Percentiles rank a stretch among this genome's conserved stretches.
Conservation (phyloP, 2,113 vertebrate species). For the Oenanthe oenanthe region DNA sequence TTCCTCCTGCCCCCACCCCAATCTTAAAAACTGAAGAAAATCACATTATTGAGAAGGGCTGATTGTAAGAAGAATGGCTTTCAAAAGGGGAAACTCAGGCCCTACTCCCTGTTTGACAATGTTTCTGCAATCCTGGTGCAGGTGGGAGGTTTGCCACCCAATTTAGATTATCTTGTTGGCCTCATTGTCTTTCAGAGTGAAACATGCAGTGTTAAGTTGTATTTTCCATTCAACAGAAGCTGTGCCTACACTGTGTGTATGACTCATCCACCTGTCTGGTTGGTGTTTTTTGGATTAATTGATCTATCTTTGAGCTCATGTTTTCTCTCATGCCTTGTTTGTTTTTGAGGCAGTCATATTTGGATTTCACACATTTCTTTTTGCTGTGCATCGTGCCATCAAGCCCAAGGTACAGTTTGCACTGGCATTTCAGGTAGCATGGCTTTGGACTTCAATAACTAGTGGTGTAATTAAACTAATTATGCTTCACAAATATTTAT, state of each 20-base stretch:
- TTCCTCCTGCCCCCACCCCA: fast-evolving
- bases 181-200: background rate
- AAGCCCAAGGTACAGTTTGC: background rate
- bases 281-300: slow-evolving; percentile 31
- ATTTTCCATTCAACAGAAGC: slow-evolving; percentile 4
- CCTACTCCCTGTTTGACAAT: background rate
- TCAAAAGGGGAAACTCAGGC: background rate
- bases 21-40: background rate
- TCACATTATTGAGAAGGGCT: background rate
- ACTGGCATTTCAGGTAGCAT: slow-evolving; percentile 30
- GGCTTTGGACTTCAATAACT: background rate
- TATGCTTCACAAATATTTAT: background rate
- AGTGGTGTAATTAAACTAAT: background rate
- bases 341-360: background rate
- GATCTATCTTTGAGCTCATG: slow-evolving; percentile 31
- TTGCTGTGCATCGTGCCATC: background rate
- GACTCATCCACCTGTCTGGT: slow-evolving; percentile 54
- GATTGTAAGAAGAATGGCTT: background rate
- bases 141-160: background rate
- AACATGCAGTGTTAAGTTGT: background rate
- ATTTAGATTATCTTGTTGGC: background rate
- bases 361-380: slow-evolving; percentile 5
- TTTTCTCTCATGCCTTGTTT: slow-evolving; percentile 46
- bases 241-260: background rate
- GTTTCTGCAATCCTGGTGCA: background rate